Evolutionary conservation across 1,140 invertebrate genomes (phyloP).

Genomic region (Trichonephila clavata): DNA sequence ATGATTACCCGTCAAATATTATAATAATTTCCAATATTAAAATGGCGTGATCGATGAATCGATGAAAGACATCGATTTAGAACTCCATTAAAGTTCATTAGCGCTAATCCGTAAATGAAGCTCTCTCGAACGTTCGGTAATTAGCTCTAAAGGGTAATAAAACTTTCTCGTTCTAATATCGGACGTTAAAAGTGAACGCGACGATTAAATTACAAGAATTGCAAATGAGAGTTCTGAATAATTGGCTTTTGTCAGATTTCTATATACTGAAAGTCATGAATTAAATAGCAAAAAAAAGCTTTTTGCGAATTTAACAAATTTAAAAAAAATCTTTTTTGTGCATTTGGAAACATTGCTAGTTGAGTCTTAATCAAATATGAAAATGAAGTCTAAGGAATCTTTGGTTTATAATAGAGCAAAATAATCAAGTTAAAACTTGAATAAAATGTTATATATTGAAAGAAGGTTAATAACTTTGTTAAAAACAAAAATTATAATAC

Average conservation of each 20-base stretch:
- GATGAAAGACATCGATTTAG: constrained; percentile 45
- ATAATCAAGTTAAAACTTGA: no score
- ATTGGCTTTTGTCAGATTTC: constrained; percentile 16
- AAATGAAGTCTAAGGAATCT: no score
- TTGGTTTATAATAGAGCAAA: no score
- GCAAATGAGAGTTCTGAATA: constrained; percentile 10
- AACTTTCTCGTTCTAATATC: constrained; percentile 55
- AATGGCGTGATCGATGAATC: constrained; percentile 46
- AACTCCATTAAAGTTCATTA: constrained; percentile 69
- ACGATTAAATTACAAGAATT: constrained; percentile 42
- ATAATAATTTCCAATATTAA: constrained; percentile 50
- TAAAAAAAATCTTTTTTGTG: no score
- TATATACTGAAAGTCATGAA: not conserved
- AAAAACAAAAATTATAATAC: no score
- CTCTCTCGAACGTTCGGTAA: constrained; percentile 28
- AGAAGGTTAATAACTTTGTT: no score
- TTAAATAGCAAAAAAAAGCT: not conserved
- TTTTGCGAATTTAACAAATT: no score
- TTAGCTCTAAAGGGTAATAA: constrained; percentile 52
- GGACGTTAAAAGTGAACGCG: constrained; percentile 31
- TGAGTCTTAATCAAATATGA: no score
- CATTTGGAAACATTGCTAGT: no score
- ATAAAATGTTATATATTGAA: no score
- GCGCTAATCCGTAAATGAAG: constrained; percentile 50
- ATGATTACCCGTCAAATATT: constrained; percentile 33